These are phyloP conservation scores for Pollenia angustigena DNA, from an alignment of 2,888 invertebrate genomes.

Conservation along the genomic window DNA sequence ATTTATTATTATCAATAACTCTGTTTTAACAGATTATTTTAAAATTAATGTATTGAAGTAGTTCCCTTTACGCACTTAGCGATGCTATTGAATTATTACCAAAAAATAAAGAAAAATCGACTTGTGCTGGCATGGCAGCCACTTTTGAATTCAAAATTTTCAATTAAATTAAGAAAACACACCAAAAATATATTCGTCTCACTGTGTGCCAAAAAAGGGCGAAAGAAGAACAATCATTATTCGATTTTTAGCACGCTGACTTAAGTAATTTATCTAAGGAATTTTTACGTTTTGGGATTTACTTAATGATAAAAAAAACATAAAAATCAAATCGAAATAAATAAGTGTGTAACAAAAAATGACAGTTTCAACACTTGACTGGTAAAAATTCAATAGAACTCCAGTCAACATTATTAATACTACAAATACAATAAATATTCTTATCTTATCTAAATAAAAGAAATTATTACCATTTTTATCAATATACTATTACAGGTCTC, in stretches of 20 bases:
- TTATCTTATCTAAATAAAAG: conserved; percentile 61
- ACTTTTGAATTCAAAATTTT: no score
- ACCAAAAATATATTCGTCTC: no score
- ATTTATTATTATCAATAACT: no score
- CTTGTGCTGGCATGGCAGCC: no score
- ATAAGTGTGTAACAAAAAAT: background rate
- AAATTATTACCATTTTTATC: conserved; percentile 63
- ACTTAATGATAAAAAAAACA: conserved; percentile 38
- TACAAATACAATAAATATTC: conserved; percentile 6
- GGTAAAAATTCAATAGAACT: conserved; percentile 17
- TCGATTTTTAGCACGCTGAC: conserved; percentile 32
- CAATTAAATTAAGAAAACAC: no score
- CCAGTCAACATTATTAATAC: conserved; percentile 21
- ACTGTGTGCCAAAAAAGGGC: conserved; percentile 12
- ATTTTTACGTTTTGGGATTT: conserved; percentile 61
- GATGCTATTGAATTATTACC: no score
- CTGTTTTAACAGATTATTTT: no score
- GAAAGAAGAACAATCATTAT: background rate
- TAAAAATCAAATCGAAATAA: background rate
- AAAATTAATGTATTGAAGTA: no score
- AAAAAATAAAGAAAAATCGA: no score
- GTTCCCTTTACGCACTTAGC: no score
- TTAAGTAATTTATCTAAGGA: conserved; percentile 65
- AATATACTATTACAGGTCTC: conserved; percentile 30
- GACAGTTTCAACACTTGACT: background rate